Evolutionary conservation across 2,113 vertebrate species (phyloP).

Genomic region (Apteryx owenii): DNA sequence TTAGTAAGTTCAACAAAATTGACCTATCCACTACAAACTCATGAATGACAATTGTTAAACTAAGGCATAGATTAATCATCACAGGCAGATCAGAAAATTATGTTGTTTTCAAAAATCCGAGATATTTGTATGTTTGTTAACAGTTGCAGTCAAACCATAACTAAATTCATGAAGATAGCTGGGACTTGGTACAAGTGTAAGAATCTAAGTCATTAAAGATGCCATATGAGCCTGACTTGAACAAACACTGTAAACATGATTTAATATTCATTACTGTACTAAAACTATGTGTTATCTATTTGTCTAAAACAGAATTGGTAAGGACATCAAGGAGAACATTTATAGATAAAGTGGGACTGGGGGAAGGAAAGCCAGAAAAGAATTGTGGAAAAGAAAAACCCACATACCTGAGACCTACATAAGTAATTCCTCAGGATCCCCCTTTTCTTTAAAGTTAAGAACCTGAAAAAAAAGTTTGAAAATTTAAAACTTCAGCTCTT

Average conservation of each 20-base stretch:
- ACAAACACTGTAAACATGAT: slow-evolving; percentile 71
- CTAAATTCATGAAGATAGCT: not conserved
- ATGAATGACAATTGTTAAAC: not conserved
- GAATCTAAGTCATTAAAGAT: not conserved
- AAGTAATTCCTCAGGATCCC: slow-evolving; percentile 68
- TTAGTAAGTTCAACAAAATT: not conserved
- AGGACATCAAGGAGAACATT: slow-evolving; percentile 71
- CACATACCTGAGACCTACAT: slow-evolving; percentile 74
- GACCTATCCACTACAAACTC: not conserved
- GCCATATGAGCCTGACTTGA: not conserved
- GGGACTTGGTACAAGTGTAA: not conserved
- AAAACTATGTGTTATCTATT: slow-evolving; percentile 43
- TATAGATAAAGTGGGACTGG: slow-evolving; percentile 68
- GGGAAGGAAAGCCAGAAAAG: slow-evolving; percentile 73
- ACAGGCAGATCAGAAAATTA: not conserved
- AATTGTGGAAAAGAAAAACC: slow-evolving; percentile 70
- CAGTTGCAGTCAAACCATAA: not conserved
- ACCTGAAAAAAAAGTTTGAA: slow-evolving; percentile 70
- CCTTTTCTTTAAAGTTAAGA: slow-evolving; percentile 73
- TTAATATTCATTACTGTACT: slow-evolving; percentile 65
- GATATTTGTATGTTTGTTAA: not conserved
- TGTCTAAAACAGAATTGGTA: slow-evolving; percentile 30
- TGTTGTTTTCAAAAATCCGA: not conserved
- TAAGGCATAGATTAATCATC: not conserved
- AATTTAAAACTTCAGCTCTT: slow-evolving; percentile 51